Base-by-base conservation (phyloP, 2,888 invertebrate species). In the Scaptodrosophila latifasciaeformis region DNA sequence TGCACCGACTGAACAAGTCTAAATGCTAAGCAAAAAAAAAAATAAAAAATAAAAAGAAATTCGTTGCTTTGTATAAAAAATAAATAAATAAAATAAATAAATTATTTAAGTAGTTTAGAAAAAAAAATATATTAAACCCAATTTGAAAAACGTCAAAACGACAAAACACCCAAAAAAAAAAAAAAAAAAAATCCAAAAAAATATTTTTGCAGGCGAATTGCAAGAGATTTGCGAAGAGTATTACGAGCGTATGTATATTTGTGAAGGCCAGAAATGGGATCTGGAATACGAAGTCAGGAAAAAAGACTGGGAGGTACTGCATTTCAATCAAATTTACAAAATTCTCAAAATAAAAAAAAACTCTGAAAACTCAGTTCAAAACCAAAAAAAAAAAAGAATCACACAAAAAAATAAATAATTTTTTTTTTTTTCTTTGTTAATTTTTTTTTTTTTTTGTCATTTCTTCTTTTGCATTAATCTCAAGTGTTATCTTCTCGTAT, bases 191-290 rank as follows among this genome's bases (percentile, higher is more conserved):
- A 49, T 30, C 40, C 54, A 45, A 37, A 39, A 43, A 48, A 62
- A 61, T 61, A 27, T 1, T 77, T 71, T 76, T 86, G 65, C 86
- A 87, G 87, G 83, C 84, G 86, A 91, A 89, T 93, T 96, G 91
- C 93, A 93, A 92, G 92, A 91, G 91, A 93, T 96, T 91, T 92
- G 94, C 91, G 92, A 95, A 92, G 93, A 95, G 90, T 96, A 97
- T 92, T 93, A 94, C 93, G 93, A 95, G 89, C 96, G 96, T 91
- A 93, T 97, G 92, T 93, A 93, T 92, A 91, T 93, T 90, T 95
- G 97, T 92, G 98, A 98, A 92, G 94, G 96, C 91, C 96, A 96
- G 91, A 98, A 98, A 92, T 99, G 97, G 94, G 99, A 99, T 94
- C 96, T 99, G 95, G 99, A 99, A 93, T 94, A 95, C 91, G 96